Conservation (phyloP, 2,113 vertebrate species). For the Lanius ludovicianus region DNA sequence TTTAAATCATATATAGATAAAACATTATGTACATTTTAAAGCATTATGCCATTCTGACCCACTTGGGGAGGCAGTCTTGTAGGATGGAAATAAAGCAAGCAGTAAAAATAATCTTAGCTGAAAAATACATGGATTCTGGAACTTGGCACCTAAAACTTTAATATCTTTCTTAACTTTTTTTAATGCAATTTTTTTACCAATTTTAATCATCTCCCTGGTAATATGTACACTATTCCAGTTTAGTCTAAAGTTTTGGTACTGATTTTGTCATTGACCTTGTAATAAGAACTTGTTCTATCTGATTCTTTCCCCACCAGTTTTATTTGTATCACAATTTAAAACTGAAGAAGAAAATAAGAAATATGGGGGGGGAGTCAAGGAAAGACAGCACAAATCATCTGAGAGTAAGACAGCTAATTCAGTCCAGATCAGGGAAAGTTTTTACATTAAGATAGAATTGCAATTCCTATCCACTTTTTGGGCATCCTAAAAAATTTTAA, state of each 20-base stretch:
- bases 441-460: background rate
- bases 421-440: background rate
- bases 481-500: background rate
- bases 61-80: background rate
- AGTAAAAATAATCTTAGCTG: background rate
- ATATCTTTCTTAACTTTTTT: background rate
- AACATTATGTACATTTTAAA: slow-evolving; percentile 49
- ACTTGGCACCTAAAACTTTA: background rate
- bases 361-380: too few species aligned
- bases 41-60: background rate
- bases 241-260: background rate
- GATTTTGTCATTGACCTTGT: background rate
- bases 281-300: background rate
- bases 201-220: background rate
- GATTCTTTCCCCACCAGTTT: background rate
- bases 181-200: background rate
- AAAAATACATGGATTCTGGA: background rate
- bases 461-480: background rate
- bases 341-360: background rate
- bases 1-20: slow-evolving; percentile 62
- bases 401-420: background rate
- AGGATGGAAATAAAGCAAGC: background rate
- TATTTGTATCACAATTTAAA: background rate
- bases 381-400: background rate
- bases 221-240: background rate